Evolutionary conservation across 2,888 invertebrate species (phyloP).

Genomic region (Dicyrtoma fusca): DNA sequence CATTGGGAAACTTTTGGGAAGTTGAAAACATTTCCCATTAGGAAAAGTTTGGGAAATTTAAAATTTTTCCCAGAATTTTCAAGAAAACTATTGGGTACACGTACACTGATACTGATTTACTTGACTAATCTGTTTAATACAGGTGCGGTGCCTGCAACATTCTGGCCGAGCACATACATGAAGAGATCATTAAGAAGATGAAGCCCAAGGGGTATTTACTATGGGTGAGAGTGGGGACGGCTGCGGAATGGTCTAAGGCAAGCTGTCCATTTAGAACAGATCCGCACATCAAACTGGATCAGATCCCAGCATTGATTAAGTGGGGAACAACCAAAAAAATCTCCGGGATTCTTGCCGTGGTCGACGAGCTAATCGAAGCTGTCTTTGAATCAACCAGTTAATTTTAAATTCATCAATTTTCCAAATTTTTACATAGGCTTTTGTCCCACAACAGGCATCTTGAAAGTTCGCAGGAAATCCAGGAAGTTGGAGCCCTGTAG

Average conservation of each 20-base stretch:
- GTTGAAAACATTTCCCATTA: too few relatives aligned
- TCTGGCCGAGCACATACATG: neutral
- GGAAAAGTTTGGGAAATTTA: neutral
- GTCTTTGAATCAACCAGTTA: too few relatives aligned
- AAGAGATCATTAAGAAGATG: neutral
- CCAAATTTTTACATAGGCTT: too few relatives aligned
- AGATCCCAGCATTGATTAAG: neutral
- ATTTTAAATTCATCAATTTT: too few relatives aligned
- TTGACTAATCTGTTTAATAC: neutral
- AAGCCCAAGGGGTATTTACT: constrained; percentile 5
- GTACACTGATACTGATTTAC: too few relatives aligned
- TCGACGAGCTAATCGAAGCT: neutral
- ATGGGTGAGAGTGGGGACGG: neutral
- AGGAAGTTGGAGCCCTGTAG: too few relatives aligned
- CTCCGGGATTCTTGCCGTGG: neutral
- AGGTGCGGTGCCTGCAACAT: neutral
- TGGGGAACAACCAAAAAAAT: neutral
- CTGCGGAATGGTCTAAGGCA: neutral
- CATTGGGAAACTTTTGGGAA: neutral
- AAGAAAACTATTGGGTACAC: neutral
- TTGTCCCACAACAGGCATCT: too few relatives aligned
- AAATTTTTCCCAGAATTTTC: neutral
- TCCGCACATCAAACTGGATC: neutral
- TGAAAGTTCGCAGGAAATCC: too few relatives aligned
- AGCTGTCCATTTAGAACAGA: neutral